Base-by-base conservation (phyloP, 2,797 vertebrate genomes). In the Tokudaia muenninki region DNA sequence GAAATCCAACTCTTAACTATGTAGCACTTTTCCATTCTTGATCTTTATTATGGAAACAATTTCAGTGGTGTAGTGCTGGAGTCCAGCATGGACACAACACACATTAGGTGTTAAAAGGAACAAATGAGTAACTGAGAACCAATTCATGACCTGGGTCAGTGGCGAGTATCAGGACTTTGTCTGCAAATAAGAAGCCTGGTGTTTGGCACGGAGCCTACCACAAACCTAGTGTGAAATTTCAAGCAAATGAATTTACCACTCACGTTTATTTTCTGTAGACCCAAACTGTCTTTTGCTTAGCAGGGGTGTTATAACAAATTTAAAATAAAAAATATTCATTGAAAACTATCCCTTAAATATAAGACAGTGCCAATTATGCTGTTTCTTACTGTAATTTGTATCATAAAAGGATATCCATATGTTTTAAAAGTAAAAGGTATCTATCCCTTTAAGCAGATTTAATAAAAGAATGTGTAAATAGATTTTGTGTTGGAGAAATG, bases 191-290 rank as follows among this genome's bases (percentile, higher is more conserved):
- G 57, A 72, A 47, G 88, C 3, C 29, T 61, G 29, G 24, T 70
- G n/a, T 65, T 89, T 75, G 67, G 41, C 24, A 34, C 19, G 8
- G 34, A 34, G 55, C 29, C n/a, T 10, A 57, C 24, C 13, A 4
- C 26, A 47, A 91, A 72, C 12, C 34, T 57, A 55, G 16, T 4
- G 14, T 77, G 55, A 80, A 87, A 92, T 74, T 90, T 55, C 67
- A 95, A 97, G 74, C 41, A 93, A 81, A 75, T 61, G 63, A 52
- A 67, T 72, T 52, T 65, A 80, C 37, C 59, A 63, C 47, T 81
- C 47, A 47, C 21, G 75, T 83, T 87, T 87, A 86, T 83, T 82
- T 78, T 94, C 67, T 94, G 17, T 65, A 65, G 31, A 61, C 72
- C 34, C 63, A 92, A 87, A 55, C 34, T 67, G 50, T 10, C 17